Percentiles rank a stretch among this genome's conserved stretches.
These are phyloP conservation scores for Limnephilus rhombicus DNA, from an alignment of 2,888 invertebrate genomes.

Conservation along the genomic window DNA sequence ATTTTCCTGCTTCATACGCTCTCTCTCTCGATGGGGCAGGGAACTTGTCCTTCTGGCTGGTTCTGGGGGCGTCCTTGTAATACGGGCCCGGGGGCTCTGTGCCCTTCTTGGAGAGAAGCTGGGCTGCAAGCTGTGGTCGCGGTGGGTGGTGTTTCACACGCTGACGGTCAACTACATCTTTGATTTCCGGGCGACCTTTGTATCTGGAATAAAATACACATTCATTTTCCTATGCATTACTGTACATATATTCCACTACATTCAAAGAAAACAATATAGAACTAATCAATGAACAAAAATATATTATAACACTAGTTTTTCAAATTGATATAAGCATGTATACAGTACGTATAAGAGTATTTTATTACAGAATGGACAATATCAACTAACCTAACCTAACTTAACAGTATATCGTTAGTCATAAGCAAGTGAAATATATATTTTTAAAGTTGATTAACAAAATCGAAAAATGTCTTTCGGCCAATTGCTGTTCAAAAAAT, in stretches of 20 bases:
- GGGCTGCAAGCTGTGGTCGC: neutral
- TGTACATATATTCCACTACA: neutral
- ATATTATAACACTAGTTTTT: too few relatives aligned
- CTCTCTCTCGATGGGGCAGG: neutral
- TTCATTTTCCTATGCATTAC: neutral
- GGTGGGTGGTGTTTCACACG: neutral
- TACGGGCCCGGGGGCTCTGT: neutral
- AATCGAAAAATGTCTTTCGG: too few relatives aligned
- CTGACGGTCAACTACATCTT: constrained; percentile 15
- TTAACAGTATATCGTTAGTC: too few relatives aligned
- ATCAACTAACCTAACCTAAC: too few relatives aligned
- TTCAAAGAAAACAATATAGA: neutral
- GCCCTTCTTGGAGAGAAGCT: neutral
- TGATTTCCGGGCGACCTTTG: constrained; percentile 8
- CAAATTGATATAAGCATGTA: too few relatives aligned
- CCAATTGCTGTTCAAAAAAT: too few relatives aligned
- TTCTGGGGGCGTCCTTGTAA: constrained; percentile 29
- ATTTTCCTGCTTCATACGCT: neutral
- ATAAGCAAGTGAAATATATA: too few relatives aligned
- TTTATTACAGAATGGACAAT: too few relatives aligned
- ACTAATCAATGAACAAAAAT: neutral
- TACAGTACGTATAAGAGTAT: too few relatives aligned
- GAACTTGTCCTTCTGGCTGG: neutral
- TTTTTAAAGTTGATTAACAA: too few relatives aligned
- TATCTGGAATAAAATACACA: neutral